Evolutionary conservation across 2,888 invertebrate species (phyloP).

Genomic region (Seira musarum): DNA sequence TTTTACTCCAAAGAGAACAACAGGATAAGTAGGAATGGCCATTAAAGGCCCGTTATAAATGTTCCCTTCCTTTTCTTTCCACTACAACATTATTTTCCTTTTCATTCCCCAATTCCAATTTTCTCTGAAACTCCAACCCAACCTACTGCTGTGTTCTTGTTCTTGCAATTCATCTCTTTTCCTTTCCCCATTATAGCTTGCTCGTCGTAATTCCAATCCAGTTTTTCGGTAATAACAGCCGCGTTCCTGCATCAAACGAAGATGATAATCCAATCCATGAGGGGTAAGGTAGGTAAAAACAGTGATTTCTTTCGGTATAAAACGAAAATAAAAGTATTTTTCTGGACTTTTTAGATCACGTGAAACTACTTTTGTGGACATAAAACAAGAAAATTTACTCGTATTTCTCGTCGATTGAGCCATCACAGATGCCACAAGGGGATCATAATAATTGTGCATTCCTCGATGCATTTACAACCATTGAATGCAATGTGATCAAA

Average conservation of each 20-base stretch:
- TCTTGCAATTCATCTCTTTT: constrained; percentile 25
- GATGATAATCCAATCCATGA: too few species aligned
- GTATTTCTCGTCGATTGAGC: constrained; percentile 54
- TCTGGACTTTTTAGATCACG: too few species aligned
- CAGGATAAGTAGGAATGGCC: constrained; percentile 58
- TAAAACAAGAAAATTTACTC: too few species aligned
- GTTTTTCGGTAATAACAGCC: constrained; percentile 5
- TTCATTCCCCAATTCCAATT: constrained; percentile 44
- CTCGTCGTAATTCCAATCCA: constrained; percentile 28
- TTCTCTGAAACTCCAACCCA: constrained; percentile 13
- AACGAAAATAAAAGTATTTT: too few species aligned
- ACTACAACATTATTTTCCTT: constrained; percentile 40
- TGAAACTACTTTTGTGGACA: too few species aligned
- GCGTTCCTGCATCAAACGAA: too few species aligned
- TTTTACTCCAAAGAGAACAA: constrained; percentile 20
- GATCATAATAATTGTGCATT: constrained; percentile 51
- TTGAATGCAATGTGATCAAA: too few species aligned
- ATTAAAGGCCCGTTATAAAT: constrained; percentile 58
- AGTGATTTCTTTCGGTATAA: too few species aligned
- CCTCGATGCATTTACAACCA: constrained; percentile 42
- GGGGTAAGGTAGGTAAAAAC: too few species aligned
- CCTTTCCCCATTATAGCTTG: constrained; percentile 1
- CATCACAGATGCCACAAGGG: constrained; percentile 53
- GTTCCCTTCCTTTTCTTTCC: constrained; percentile 49
- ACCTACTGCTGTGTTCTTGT: constrained; percentile 30